Base-by-base conservation (phyloP, 2,888 invertebrate genomes). In the Chrysolina americana region DNA sequence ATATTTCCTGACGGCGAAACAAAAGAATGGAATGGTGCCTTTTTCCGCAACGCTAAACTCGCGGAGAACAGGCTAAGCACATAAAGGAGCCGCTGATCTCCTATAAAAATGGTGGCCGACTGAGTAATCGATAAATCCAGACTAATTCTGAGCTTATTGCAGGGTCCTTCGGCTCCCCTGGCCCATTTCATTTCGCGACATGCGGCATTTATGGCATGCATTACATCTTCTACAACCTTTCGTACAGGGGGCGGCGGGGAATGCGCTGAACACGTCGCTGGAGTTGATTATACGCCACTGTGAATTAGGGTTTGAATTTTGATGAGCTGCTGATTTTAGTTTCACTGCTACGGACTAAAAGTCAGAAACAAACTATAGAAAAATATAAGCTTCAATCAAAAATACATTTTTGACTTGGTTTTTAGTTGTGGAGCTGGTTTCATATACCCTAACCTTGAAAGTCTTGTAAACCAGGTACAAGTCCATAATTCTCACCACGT, bases 81-180 rank as follows among this genome's bases (percentile, higher is more conserved):
- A 36, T 59, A 59, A 56, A 59, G 59, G 59, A 59, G 82, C 82
- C 85, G 83, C 85, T 83, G 84, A 83, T 86, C 84, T 80, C 80
- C 75, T 81, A 84, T 86, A 86, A 87, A 86, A 87, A 86, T 85
- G 85, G 83, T 85, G 84, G 85, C 28, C 84, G 70, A 83, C 83
- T 85, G 84, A 84, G 85, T 85, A 86, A 87, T 87, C 86, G 85
- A 87, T 87, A 86, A 86, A 87, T 86, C 86, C 86, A 83, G 85
- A 86, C 87, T 86, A 87, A 87, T 87, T 86, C 86, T 79, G 84
- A 84, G 85, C 85, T 86, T 86, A 87, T 86, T 86, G 86, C 85
- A 79, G 78, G 77, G 78, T 75, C 80, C 80, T 80, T 79, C 79
- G 78, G 78, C 79, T 77, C 78, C 75, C 78, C 77, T 78, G 77